Evolutionary conservation across 2,797 vertebrate genomes (phyloP), one percentile per base, ranked within the genome.

Genomic region (Sebastes oblongus): DNA sequence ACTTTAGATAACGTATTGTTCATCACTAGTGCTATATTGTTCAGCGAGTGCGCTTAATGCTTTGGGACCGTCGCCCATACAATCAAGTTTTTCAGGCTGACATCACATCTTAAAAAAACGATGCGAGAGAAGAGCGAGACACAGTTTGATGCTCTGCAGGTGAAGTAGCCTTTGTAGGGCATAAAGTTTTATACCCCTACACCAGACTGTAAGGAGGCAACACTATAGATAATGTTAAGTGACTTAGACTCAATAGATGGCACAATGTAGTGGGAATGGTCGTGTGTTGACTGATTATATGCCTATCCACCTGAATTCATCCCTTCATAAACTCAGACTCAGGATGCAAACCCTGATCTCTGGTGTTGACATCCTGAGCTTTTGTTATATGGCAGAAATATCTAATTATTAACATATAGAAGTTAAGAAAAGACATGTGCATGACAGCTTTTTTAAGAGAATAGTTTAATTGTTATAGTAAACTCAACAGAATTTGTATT

Each of bases 1-100:
- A 78, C 82, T 83, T 78, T 50, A 75, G 75, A 87, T 87, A 87
- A 86, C 67, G 25, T 88, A 82, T 90, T 90, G 81, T 89, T 91
- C 84, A 73, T 85, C 85, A 89, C 84, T 80, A 79, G 60, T 76
- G 79, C 72, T 78, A 54, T 85, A 88, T 87, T 89, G 91, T 85
- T 92, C 84, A 85, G 82, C 12, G 65, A 81, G 73, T 87, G 80
- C 72, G 78, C 72, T 81, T 87, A 78, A 90, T 85, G 82, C 79
- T 80, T 75, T 77, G 81, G 85, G 82, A 85, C 78, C 32, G 34
- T 77, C 18, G 66, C 69, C 59, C 78, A 83, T 81, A 75, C 80
- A 79, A 70, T 89, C 66, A 77, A 69, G 72, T 78, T 79, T 81
- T 83, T 80, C 73, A 80, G 71, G 80, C 73, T 85, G 76, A 91